Evolutionary conservation across 2,113 vertebrate species (phyloP).

Genomic region (Mesitornis unicolor): DNA sequence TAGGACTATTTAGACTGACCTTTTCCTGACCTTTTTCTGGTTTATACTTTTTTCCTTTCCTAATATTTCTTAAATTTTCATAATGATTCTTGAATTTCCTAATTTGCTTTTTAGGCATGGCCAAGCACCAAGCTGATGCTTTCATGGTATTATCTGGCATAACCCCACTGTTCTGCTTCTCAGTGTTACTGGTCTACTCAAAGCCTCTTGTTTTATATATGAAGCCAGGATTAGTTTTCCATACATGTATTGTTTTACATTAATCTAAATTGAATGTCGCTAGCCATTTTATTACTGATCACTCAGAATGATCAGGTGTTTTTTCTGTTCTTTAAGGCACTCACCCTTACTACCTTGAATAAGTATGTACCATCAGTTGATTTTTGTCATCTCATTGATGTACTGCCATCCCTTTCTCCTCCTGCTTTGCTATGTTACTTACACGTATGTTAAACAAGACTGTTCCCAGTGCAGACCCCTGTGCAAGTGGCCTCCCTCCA

Average conservation of each 20-base stretch:
- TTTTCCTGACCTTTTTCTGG: too few species aligned
- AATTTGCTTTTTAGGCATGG: background rate
- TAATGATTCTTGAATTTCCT: background rate
- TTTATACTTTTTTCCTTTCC: background rate
- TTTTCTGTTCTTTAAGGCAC: background rate
- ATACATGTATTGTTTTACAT: background rate
- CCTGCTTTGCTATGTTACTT: background rate
- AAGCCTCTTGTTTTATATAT: conserved; percentile 36
- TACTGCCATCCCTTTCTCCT: background rate
- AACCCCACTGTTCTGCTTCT: background rate
- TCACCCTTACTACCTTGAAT: background rate
- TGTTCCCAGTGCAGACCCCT: background rate
- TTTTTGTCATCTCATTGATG: background rate
- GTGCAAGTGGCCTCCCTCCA: background rate
- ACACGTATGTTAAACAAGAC: background rate
- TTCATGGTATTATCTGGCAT: background rate
- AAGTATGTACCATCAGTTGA: background rate
- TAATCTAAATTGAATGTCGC: background rate
- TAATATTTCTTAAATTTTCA: background rate
- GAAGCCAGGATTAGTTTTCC: conserved; percentile 32
- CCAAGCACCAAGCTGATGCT: background rate
- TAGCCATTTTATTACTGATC: background rate
- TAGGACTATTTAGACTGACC: background rate
- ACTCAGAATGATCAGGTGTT: background rate
- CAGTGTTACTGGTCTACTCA: background rate